A percentile compares a stretch with the other conserved stretches of the same genome.
Evolutionary conservation across 2,888 invertebrate species (phyloP).

Genomic region (Alitta virens): DNA sequence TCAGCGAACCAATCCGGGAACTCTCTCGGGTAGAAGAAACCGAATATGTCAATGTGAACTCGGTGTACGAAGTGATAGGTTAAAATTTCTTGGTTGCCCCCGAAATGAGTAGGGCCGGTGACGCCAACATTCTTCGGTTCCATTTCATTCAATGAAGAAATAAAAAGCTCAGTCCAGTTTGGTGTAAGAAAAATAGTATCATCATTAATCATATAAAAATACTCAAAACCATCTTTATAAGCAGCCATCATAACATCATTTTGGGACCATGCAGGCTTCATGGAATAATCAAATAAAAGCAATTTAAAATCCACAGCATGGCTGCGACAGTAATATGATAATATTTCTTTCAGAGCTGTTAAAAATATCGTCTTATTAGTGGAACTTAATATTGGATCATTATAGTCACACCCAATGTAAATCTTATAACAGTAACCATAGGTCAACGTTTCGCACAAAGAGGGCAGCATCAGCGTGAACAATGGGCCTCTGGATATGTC

Average conservation of each 20-base stretch:
- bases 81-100: conserved; percentile 7
- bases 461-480: conserved; percentile 23
- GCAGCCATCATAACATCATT: conserved; percentile 34
- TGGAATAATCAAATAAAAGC: conserved; percentile 23
- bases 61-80: conserved; percentile 19
- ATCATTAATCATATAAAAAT: conserved; percentile 30
- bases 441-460: conserved; percentile 28
- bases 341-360: conserved; percentile 1
- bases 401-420: conserved; percentile 26
- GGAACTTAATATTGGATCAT: conserved; percentile 20
- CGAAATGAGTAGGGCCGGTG: conserved; percentile 4
- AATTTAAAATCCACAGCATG: conserved; percentile 16
- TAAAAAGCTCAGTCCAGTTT: conserved; percentile 22
- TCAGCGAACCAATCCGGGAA: conserved; percentile 16
- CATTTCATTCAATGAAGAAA: conserved; percentile 1
- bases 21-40: conserved; percentile 9
- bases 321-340: conserved; percentile 2
- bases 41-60: conserved; percentile 14
- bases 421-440: conserved; percentile 23
- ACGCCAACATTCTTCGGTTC: conserved; percentile 13
- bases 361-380: neutral
- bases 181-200: conserved; percentile 18
- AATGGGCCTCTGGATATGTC: neutral
- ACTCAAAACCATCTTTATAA: conserved; percentile 25
- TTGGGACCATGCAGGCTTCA: conserved; percentile 32